phyloP scores from a whole-genome alignment of 2,797 vertebrate species.

The Gila robusta region DNA sequence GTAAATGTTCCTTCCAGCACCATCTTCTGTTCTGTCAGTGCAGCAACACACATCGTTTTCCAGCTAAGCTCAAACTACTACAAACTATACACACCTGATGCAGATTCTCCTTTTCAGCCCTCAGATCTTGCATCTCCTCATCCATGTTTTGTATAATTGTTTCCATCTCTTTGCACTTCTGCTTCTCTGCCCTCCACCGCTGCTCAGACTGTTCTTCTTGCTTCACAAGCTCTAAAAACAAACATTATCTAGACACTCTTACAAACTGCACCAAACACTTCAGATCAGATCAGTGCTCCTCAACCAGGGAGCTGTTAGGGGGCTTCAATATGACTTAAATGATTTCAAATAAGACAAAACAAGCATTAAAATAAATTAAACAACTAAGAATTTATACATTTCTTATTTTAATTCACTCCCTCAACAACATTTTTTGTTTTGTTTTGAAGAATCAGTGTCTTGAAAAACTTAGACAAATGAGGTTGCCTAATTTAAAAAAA shows the following conservation, averaged over 20 bases:
- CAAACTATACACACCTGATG: constrained; percentile 76
- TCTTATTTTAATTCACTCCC: too few relatives aligned
- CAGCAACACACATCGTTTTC: constrained; percentile 72
- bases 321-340: neutral
- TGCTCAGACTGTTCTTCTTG: constrained; percentile 71
- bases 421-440: too few relatives aligned
- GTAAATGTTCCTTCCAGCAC: constrained; percentile 70
- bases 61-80: constrained; percentile 78
- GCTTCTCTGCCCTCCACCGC: constrained; percentile 80
- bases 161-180: constrained; percentile 79
- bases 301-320: neutral
- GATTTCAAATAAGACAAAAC: too few relatives aligned
- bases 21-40: constrained; percentile 73
- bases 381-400: too few relatives aligned
- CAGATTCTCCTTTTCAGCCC: constrained; percentile 79
- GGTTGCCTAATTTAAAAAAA: too few relatives aligned
- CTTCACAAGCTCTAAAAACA: constrained; percentile 77
- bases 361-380: too few relatives aligned
- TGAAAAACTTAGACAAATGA: too few relatives aligned
- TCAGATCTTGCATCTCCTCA: constrained; percentile 81
- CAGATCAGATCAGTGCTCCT: neutral
- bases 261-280: neutral
- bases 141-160: constrained; percentile 74
- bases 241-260: constrained; percentile 2
- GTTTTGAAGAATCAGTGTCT: too few relatives aligned